Conservation (phyloP, 1,140 invertebrate species). For the Monomorium pharaonis region DNA sequence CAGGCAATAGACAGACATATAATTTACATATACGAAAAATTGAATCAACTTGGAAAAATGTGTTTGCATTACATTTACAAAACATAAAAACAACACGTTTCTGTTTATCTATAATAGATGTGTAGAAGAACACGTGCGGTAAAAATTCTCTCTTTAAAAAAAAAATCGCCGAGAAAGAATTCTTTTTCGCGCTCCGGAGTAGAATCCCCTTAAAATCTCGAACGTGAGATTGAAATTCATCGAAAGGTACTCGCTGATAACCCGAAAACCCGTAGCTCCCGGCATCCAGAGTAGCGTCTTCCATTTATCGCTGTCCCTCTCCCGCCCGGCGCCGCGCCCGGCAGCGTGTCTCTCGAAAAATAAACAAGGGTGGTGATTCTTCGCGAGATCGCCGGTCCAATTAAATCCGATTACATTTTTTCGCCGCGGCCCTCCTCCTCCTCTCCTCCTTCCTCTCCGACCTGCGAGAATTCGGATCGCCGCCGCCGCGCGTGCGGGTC, state of each 20-base stretch:
- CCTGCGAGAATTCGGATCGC: background rate
- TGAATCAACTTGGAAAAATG: too few species aligned
- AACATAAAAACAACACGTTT: too few species aligned
- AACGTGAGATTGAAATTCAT: constrained; percentile 18
- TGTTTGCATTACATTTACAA: too few species aligned
- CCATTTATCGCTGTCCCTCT: constrained; percentile 31
- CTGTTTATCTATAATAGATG: too few species aligned
- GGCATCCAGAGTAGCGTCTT: background rate
- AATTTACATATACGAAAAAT: too few species aligned
- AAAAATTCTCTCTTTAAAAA: too few species aligned
- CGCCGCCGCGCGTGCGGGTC: constrained; percentile 23
- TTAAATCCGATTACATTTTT: constrained; percentile 57
- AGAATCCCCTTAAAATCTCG: background rate
- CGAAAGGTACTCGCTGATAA: constrained; percentile 13
- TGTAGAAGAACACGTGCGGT: too few species aligned
- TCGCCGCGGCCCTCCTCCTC: background rate
- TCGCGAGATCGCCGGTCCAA: constrained; percentile 53
- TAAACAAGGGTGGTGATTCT: constrained; percentile 33
- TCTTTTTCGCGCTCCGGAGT: too few species aligned
- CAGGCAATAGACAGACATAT: too few species aligned
- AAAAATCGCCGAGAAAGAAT: too few species aligned
- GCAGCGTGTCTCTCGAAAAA: constrained; percentile 25
- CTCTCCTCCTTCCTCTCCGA: background rate
- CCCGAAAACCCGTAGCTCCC: background rate
- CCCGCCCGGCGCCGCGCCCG: too few species aligned